Percentiles rank a stretch among this genome's conserved stretches.
Evolutionary conservation across 2,888 invertebrate genomes (phyloP).

Genomic region (Neoaliturus tenellus): DNA sequence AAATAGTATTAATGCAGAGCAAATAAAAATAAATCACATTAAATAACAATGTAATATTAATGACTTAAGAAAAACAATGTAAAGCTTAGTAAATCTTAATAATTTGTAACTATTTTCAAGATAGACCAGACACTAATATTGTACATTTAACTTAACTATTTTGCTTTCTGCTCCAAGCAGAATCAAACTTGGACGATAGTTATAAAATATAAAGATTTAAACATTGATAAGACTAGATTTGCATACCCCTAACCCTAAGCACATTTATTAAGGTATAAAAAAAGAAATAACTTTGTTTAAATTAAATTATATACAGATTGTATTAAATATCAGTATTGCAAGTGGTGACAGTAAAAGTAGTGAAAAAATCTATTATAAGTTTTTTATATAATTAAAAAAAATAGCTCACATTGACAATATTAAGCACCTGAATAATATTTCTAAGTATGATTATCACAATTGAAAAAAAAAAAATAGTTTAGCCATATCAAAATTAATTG

Average conservation of each 20-base stretch:
- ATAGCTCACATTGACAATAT: too few relatives aligned
- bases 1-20: neutral
- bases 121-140: slow-evolving; percentile 5
- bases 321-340: too few relatives aligned
- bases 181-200: neutral
- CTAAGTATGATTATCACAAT: too few relatives aligned
- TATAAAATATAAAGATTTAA: slow-evolving; percentile 22
- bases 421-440: too few relatives aligned
- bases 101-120: slow-evolving; percentile 1
- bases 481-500: too few relatives aligned
- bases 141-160: neutral
- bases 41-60: neutral
- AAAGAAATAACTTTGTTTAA: too few relatives aligned
- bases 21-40: neutral
- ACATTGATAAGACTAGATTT: slow-evolving; percentile 25
- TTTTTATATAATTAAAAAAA: too few relatives aligned
- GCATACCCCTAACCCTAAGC: slow-evolving; percentile 8
- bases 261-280: too few relatives aligned
- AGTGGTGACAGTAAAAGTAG: too few relatives aligned
- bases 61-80: neutral
- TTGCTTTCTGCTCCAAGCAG: neutral
- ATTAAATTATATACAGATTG: too few relatives aligned
- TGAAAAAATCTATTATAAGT: too few relatives aligned
- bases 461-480: too few relatives aligned
- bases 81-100: neutral